Conservation (phyloP, 1,140 invertebrate species). For the Caerostris darwini region DNA sequence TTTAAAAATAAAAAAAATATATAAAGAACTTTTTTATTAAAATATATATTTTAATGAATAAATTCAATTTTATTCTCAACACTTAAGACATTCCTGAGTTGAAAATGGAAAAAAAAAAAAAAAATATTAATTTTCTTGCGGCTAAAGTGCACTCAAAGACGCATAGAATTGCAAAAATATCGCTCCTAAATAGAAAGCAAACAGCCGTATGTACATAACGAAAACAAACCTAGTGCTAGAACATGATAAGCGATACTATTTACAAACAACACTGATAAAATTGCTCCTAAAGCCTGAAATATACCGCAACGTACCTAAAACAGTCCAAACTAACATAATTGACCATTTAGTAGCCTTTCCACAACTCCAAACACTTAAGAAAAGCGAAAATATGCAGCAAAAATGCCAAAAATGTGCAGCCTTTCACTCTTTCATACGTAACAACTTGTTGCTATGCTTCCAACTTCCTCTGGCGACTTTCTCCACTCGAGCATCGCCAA, state of each 20-base stretch:
- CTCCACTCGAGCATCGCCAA: not conserved
- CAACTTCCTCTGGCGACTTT: slow-evolving; percentile 63
- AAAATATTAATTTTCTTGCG: too few relatives aligned
- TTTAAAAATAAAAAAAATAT: too few relatives aligned
- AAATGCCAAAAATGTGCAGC: slow-evolving; percentile 66
- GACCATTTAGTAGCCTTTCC: not conserved
- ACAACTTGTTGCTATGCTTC: slow-evolving; percentile 74
- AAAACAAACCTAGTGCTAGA: not conserved
- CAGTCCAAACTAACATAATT: not conserved
- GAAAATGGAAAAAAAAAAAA: too few relatives aligned
- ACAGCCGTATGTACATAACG: not conserved
- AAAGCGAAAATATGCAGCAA: slow-evolving; percentile 62
- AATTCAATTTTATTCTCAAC: too few relatives aligned
- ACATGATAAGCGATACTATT: not conserved
- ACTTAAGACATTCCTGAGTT: too few relatives aligned
- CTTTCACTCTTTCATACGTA: slow-evolving; percentile 25
- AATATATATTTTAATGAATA: too few relatives aligned
- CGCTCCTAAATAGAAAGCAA: not conserved
- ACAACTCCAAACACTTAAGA: slow-evolving; percentile 31
- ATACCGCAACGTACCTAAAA: not conserved
- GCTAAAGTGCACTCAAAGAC: too few relatives aligned
- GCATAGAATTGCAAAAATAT: not conserved
- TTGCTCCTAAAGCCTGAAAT: not conserved
- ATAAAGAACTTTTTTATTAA: too few relatives aligned
- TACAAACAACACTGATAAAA: not conserved